Conservation (phyloP, 2,888 invertebrate species). For the Drosophila austrosaltans region DNA sequence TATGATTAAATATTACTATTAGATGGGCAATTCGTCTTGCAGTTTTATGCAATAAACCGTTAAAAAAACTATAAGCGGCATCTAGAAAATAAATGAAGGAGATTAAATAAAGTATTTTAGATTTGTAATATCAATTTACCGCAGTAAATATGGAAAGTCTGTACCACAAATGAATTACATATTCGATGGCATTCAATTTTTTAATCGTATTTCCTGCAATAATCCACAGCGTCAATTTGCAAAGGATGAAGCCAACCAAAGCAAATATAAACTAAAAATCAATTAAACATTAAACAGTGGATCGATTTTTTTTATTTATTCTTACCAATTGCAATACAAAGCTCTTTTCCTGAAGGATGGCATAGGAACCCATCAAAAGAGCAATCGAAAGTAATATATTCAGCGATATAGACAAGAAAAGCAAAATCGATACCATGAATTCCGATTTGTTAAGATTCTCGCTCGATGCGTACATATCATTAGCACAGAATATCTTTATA, state of each 20-base stretch:
- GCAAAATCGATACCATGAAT: not conserved
- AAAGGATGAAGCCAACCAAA: slow-evolving; percentile 27
- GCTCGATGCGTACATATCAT: slow-evolving; percentile 19
- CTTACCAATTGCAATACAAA: slow-evolving; percentile 34
- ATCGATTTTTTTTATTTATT: not conserved
- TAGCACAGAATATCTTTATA: slow-evolving; percentile 1
- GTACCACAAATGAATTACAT: slow-evolving; percentile 12
- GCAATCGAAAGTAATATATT: slow-evolving; percentile 20
- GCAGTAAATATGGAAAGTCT: not conserved
- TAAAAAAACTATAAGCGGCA: not conserved
- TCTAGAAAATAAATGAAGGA: not conserved
- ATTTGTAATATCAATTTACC: not conserved
- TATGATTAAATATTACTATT: not conserved
- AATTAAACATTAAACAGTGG: too few relatives aligned
- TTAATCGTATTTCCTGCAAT: slow-evolving; percentile 10
- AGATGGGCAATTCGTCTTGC: not conserved
- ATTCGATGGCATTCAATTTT: slow-evolving; percentile 1
- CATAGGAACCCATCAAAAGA: slow-evolving; percentile 33
- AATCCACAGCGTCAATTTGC: slow-evolving; percentile 34
- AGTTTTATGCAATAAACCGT: not conserved
- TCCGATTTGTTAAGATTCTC: slow-evolving; percentile 5
- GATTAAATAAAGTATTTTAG: not conserved
- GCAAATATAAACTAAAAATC: slow-evolving; percentile 31
- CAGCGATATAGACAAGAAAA: slow-evolving; percentile 19
- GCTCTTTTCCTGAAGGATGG: not conserved